Base-by-base conservation (phyloP, 2,113 vertebrate genomes). In the Chaetodon auriga region DNA sequence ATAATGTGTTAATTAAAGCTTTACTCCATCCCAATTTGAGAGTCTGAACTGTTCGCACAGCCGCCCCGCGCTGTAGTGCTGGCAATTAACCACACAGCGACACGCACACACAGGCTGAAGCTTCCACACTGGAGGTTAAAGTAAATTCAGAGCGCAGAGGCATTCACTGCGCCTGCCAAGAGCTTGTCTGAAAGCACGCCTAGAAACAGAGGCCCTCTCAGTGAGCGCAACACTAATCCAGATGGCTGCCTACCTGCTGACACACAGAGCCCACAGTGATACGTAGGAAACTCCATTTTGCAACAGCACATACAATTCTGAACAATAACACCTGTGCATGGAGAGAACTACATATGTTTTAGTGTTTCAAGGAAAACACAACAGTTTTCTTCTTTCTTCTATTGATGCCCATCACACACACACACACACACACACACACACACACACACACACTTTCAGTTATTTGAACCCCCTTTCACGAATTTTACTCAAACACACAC, bases 161-260 rank as follows among this genome's bases (percentile, higher is more conserved):
- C 82, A 87, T 91, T 90, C 51, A 54, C 60, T 45, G 57, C 64
- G 83, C 41, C 70, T 92, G 89, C 88, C 83, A 91, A 84, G 57
- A 86, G 65, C 54, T 73, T 46, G 61, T 84, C 70, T 70, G 51
- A 82, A 73, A 80, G 75, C 77, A 57, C 19, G 4, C 66, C 70
- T 74, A 85, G 80, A 87, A 87, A 79, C 78, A 88, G 82, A 86
- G 85, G 72, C 77, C 62, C 46, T 81, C 75, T 83, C 68, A 70
- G 76, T 57, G 66, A 87, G 38, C 25, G 58, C 43, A 70, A 38
- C 45, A 61, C 76, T 75, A 76, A 83, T 73, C 68, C 82, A 83
- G 68, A 69, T 55, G 73, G 61, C 73, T 74, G 69, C 69, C 77
- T 68, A 72, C 58, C 53, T 84, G 70, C 75, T 76, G 61, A 82